phyloP scores from a whole-genome alignment of 2,888 invertebrate genomes.

The Apamea monoglypha region DNA sequence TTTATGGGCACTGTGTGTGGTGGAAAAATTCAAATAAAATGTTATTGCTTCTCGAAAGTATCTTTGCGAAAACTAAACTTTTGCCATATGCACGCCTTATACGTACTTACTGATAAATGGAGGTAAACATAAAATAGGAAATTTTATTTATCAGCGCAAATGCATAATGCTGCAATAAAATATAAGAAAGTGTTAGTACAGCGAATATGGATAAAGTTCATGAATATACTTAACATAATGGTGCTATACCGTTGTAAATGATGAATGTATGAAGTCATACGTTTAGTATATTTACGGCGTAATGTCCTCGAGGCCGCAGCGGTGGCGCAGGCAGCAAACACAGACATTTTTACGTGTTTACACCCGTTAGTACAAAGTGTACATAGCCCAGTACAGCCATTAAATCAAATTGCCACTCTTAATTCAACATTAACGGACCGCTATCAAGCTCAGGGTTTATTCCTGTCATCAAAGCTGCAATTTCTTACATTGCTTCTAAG shows the following conservation, averaged over 20 bases:
- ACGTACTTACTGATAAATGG: conserved; percentile 5
- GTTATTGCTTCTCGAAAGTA: background rate
- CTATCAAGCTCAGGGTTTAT: conserved; percentile 67
- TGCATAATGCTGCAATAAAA: conserved; percentile 33
- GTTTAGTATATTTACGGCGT: conserved; percentile 73
- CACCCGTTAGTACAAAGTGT: conserved; percentile 70
- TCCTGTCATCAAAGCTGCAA: conserved; percentile 73
- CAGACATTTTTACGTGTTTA: conserved; percentile 70
- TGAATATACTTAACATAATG: conserved; percentile 56
- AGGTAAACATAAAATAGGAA: conserved; percentile 18
- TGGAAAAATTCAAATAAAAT: conserved; percentile 4
- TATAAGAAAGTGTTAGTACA: conserved; percentile 32
- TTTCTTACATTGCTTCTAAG: conserved; percentile 77
- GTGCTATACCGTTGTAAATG: conserved; percentile 68
- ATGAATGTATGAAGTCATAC: conserved; percentile 73
- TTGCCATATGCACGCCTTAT: conserved; percentile 7
- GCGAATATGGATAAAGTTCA: conserved; percentile 20
- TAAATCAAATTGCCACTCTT: conserved; percentile 80
- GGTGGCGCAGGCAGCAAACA: conserved; percentile 51
- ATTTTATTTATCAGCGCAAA: conserved; percentile 28
- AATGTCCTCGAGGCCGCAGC: conserved; percentile 71
- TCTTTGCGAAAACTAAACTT: background rate
- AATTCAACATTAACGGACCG: conserved; percentile 75
- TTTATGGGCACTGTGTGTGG: conserved; percentile 12
- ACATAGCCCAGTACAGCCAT: conserved; percentile 70